Evolutionary conservation across 2,113 vertebrate genomes (phyloP).

Genomic region (Hippopotamus amphibius): DNA sequence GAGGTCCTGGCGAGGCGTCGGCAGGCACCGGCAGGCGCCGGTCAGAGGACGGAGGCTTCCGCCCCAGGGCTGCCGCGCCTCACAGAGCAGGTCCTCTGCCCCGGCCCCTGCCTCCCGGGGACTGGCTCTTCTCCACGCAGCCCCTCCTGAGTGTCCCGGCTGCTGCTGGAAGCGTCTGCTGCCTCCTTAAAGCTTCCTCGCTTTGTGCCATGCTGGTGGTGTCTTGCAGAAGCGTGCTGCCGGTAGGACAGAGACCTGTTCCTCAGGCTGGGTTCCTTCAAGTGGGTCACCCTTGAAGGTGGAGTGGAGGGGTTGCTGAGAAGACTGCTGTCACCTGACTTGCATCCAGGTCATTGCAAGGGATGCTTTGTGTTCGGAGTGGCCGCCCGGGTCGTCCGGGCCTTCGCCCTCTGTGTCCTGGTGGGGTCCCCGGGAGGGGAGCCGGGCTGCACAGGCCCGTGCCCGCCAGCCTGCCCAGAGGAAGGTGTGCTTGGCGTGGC

Average conservation of each 20-base stretch:
- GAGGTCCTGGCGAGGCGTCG: too few relatives aligned
- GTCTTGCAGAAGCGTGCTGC: accelerated
- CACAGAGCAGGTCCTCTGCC: accelerated
- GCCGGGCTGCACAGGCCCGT: neutral
- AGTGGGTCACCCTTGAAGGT: neutral
- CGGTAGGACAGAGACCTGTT: neutral
- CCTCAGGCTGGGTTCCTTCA: neutral
- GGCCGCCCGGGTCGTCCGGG: neutral
- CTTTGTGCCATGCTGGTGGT: accelerated
- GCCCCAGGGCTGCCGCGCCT: neutral
- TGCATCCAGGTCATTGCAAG: neutral
- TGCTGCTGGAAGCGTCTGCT: neutral
- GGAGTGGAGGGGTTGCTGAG: neutral
- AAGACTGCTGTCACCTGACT: neutral
- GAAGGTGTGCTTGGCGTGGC: neutral
- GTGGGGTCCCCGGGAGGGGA: neutral
- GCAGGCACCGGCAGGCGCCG: neutral
- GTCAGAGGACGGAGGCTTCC: neutral
- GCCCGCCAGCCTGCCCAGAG: neutral
- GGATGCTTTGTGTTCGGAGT: neutral
- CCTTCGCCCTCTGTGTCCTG: neutral
- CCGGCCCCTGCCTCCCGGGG: too few relatives aligned
- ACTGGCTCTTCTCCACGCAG: too few relatives aligned
- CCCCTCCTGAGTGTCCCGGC: too few relatives aligned
- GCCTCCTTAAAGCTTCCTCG: neutral